Evolutionary conservation across 2,797 vertebrate genomes (phyloP).

Genomic region (Mormyrus hasselquistii): DNA sequence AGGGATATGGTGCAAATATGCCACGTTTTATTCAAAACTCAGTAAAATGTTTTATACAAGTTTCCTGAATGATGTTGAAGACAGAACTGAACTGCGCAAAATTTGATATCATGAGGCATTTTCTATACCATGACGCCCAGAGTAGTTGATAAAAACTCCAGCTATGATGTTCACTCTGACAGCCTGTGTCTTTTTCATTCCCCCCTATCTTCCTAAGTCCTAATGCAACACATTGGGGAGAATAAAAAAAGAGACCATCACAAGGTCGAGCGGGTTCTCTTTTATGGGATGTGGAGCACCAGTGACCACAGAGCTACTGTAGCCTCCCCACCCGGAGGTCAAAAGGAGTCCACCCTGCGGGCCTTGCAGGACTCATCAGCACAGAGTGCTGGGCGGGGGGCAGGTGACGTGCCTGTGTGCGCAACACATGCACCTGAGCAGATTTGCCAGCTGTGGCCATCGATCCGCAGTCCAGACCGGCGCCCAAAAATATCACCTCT

Average conservation of each 20-base stretch:
- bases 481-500: slow-evolving; percentile 53
- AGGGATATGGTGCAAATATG: background rate
- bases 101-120: slow-evolving; percentile 29
- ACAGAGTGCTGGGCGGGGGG: slow-evolving; percentile 31
- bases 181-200: background rate
- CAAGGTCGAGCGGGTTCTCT: slow-evolving; percentile 37
- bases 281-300: background rate
- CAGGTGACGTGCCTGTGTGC: slow-evolving; percentile 38
- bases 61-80: background rate
- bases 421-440: slow-evolving; percentile 45
- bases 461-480: slow-evolving; percentile 48
- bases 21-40: background rate
- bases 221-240: slow-evolving; percentile 30
- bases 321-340: slow-evolving; percentile 21
- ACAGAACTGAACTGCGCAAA: background rate
- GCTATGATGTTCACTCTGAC: slow-evolving; percentile 38
- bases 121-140: slow-evolving; percentile 40
- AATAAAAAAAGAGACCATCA: slow-evolving; percentile 23
- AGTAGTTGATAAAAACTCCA: slow-evolving; percentile 48
- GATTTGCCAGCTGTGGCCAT: slow-evolving; percentile 48
- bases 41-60: background rate
- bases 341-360: slow-evolving; percentile 31
- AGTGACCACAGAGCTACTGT: slow-evolving; percentile 4
- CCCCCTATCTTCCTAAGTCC: background rate
- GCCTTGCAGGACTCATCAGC: slow-evolving; percentile 39